Base-by-base conservation (phyloP, 2,888 invertebrate genomes). In the Campoletis raptor region DNA sequence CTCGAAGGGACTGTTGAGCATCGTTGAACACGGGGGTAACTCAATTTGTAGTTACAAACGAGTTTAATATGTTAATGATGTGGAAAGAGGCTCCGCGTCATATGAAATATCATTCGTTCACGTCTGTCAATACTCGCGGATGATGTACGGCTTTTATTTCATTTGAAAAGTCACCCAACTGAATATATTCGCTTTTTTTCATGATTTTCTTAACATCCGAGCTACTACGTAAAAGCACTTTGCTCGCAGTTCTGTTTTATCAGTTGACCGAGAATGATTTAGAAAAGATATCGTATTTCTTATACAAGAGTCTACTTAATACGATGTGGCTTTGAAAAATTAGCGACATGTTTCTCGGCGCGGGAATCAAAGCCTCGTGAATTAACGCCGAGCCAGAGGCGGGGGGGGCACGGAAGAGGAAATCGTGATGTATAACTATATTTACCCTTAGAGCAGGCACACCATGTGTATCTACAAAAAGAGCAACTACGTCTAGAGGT, bases 11-110 rank as follows among this genome's bases (percentile, higher is more conserved):
- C 84, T 85, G 81, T 85, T 18, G 88, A 54, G 54, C 79, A 76
- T 78, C 88, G 90, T 90, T 90, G 88, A 90, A 79, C 91, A 90
- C 91, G 91, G 92, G 93, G 93, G 92, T 93, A 93, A 94, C 93
- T 93, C 93, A 94, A 94, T 94, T 93, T 94, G 93, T 92, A 92
- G 93, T 93, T 93, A 94, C 93, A 93, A 94, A 94, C 92, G 93
- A 93, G 93, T 89, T 91, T 93, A 93, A 93, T 94, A 93, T 94
- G 93, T 93, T 94, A 94, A 94, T 94, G 92, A 89, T 81, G 40
- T 42, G 42, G 42, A 15, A 30, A 61, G 61, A 24, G 61, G 24
- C 30, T 30, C 30, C 15, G 61, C 61, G 30, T 61, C 61, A 61
- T 15, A 30, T 15, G 15, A 24, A 91, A 92, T 48, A 66, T 77